Evolutionary conservation across 2,797 vertebrate species (phyloP), one percentile per base, ranked within the genome.

Genomic region (Bufotes viridis): DNA sequence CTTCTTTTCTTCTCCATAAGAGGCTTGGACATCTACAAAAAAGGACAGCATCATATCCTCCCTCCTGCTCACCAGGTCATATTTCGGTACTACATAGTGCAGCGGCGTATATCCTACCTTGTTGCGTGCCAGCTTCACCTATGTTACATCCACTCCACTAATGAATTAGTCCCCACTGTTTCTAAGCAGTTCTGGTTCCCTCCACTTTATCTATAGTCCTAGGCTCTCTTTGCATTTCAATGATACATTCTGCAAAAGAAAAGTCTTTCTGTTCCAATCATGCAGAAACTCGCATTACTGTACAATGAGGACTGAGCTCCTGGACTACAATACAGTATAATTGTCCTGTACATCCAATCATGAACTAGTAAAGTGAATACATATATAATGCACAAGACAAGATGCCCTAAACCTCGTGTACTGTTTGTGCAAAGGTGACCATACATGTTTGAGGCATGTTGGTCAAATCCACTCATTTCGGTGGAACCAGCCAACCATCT

Each of bases 1-100:
- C 70, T 72, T 42, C 70, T 72, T 26, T 96, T 97, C 93, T 97
- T 98, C 90, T 98, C 97, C 97, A 97, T 97, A 14, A 97, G 91
- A 1, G 97, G 97, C 91, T 98, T 98, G 88, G 97, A 97, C 12
- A 97, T 95, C 97, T 98, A 92, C 26, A 53, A 12, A 69, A 72
- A 65, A 3, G 24, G 26, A 42, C 42, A 13, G 9, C 13, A 65
- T 69, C 49, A 82, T 6, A 14, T 24, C 24, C 24, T 6, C n/a
- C 24, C 24, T 69, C 65, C 3, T 13, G n/a, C n/a, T 26, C 3
- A 26, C 5, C 58, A 60, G 58, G 14, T 60, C 65, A 26, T 69
- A 69, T 24, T 26, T 13, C 13, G 14, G 65, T 26, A 69, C 12
- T 69, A 69, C n/a, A 26, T 26, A 69, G 24, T 26, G 24, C 5